Evolutionary conservation across 2,797 vertebrate genomes (phyloP).

Genomic region (Ceryle rudis): DNA sequence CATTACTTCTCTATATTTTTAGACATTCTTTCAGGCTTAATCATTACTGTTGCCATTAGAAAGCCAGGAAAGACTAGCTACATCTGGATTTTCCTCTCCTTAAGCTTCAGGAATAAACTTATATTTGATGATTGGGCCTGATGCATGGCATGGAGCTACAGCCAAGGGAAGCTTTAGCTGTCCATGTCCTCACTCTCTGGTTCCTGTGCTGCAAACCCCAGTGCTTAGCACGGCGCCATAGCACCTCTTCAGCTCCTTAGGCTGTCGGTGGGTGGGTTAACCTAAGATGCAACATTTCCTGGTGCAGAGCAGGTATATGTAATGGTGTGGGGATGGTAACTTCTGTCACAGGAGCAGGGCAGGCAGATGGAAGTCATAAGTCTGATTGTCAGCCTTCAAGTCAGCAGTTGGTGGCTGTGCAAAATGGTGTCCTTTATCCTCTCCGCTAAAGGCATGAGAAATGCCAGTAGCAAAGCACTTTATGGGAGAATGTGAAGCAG

Average conservation of each 20-base stretch:
- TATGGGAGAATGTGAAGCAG: background rate
- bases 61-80: background rate
- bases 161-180: background rate
- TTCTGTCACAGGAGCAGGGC: background rate
- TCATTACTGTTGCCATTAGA: background rate
- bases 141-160: background rate
- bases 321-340: background rate
- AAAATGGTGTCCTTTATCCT: background rate
- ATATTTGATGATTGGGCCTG: background rate
- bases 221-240: rapidly evolving
- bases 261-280: background rate
- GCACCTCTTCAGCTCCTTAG: background rate
- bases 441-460: background rate
- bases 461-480: background rate
- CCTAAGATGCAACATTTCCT: rapidly evolving
- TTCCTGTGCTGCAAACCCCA: background rate
- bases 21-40: conserved; percentile 2
- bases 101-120: background rate
- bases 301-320: rapidly evolving
- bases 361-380: background rate
- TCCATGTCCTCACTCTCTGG: background rate
- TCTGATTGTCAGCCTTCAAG: background rate
- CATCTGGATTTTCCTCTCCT: background rate
- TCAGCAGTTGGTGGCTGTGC: background rate
- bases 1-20: background rate